phyloP scores from a whole-genome alignment of 2,797 vertebrate species.

The Sebastes paucispinis region DNA sequence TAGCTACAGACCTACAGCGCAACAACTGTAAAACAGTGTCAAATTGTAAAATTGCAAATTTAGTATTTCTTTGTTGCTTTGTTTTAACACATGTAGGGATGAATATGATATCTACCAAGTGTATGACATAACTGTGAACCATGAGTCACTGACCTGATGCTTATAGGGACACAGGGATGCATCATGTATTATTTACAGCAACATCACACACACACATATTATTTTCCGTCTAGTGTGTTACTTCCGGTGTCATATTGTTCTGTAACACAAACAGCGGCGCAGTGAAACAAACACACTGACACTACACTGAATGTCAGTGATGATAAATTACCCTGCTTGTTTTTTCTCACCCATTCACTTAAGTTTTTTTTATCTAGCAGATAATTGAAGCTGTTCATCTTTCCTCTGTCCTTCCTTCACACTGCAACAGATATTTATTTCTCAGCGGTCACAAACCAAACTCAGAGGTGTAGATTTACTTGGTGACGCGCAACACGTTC shows the following conservation, averaged over 20 bases:
- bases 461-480: background rate
- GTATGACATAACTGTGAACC: slow-evolving; percentile 24
- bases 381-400: slow-evolving; percentile 35
- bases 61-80: background rate
- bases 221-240: background rate
- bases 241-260: slow-evolving; percentile 19
- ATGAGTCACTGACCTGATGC: slow-evolving; percentile 37
- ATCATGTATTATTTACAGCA: slow-evolving; percentile 39
- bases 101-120: background rate
- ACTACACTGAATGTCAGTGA: background rate
- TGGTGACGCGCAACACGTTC: background rate
- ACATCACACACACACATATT: slow-evolving; percentile 1
- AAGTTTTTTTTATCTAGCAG: background rate
- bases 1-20: background rate
- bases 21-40: background rate
- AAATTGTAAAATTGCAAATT: background rate
- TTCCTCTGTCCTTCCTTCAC: slow-evolving; percentile 8
- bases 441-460: slow-evolving; percentile 22
- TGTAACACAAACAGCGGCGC: background rate
- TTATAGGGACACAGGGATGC: slow-evolving; percentile 15
- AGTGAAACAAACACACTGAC: background rate
- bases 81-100: background rate
- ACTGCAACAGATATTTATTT: slow-evolving; percentile 8
- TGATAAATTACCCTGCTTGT: background rate
- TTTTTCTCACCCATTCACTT: background rate